phyloP scores from a whole-genome alignment of 2,888 invertebrate species.

The Glyphotaelius pellucidus region DNA sequence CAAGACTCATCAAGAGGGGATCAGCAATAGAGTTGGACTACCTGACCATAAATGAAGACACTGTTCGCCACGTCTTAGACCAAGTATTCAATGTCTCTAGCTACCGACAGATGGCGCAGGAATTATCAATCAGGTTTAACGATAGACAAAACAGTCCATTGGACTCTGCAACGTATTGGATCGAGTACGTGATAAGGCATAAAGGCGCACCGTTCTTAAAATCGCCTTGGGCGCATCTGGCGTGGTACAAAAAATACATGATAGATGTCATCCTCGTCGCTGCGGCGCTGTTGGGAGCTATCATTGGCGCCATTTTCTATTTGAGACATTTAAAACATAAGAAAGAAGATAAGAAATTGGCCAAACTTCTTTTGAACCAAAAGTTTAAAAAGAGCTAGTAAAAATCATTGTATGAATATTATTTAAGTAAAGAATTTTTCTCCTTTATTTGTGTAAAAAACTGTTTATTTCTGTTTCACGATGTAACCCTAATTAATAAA shows the following conservation, averaged over 20 bases:
- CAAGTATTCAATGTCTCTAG: constrained; percentile 68
- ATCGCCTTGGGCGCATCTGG: constrained; percentile 50
- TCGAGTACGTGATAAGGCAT: constrained; percentile 64
- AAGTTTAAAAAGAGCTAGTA: constrained; percentile 25
- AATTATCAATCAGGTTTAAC: constrained; percentile 52
- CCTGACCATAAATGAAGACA: constrained; percentile 68
- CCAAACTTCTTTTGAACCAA: constrained; percentile 13
- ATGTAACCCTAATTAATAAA: not conserved
- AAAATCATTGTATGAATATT: not conserved
- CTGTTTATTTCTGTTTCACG: not conserved
- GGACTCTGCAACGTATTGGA: constrained; percentile 64
- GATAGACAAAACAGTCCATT: constrained; percentile 58
- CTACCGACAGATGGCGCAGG: constrained; percentile 65
- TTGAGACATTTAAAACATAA: not conserved
- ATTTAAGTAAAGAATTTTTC: not conserved
- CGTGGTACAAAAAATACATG: constrained; percentile 58
- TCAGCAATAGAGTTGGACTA: constrained; percentile 68
- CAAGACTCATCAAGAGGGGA: constrained; percentile 69
- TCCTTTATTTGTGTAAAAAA: not conserved
- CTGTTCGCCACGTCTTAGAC: constrained; percentile 67
- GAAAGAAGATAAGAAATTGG: constrained; percentile 5
- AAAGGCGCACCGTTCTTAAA: constrained; percentile 59
- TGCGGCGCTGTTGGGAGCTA: not conserved
- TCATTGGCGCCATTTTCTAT: constrained; percentile 20
- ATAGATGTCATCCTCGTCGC: constrained; percentile 50